Percentiles rank a stretch among this genome's conserved stretches.
These are phyloP conservation scores for Hemichromis elongatus DNA, from an alignment of 2,113 vertebrate species.

Conservation along the genomic window DNA sequence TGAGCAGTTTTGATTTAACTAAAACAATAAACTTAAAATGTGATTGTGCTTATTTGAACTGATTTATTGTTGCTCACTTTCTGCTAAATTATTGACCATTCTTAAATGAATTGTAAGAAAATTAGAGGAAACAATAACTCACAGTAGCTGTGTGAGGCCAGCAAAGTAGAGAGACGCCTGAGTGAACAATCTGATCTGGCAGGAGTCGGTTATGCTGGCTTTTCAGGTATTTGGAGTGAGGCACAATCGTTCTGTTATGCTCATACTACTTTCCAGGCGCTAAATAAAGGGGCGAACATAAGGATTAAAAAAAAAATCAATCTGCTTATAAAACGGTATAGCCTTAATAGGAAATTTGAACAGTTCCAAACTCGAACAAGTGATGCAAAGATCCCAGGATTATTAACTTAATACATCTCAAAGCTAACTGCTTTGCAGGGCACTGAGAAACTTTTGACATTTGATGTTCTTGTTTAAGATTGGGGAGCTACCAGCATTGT, in stretches of 20 bases:
- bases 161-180: background rate
- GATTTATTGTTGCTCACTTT: background rate
- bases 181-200: background rate
- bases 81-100: background rate
- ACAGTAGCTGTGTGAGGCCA: background rate
- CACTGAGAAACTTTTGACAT: background rate
- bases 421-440: background rate
- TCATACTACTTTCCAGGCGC: background rate
- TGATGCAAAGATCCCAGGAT: background rate
- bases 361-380: background rate
- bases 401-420: background rate
- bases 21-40: constrained; percentile 45
- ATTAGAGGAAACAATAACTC: background rate
- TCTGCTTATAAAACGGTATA: background rate
- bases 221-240: constrained; percentile 31
- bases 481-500: background rate
- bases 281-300: background rate
- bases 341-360: background rate
- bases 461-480: constrained; percentile 10
- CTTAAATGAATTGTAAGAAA: background rate
- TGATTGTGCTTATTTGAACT: background rate
- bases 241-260: constrained; percentile 29
- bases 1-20: constrained; percentile 5
- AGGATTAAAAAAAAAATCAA: background rate
- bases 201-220: constrained; percentile 23